Evolutionary conservation across 2,797 vertebrate species (phyloP), one percentile per base, ranked within the genome.

Genomic region (Manis pentadactyla): DNA sequence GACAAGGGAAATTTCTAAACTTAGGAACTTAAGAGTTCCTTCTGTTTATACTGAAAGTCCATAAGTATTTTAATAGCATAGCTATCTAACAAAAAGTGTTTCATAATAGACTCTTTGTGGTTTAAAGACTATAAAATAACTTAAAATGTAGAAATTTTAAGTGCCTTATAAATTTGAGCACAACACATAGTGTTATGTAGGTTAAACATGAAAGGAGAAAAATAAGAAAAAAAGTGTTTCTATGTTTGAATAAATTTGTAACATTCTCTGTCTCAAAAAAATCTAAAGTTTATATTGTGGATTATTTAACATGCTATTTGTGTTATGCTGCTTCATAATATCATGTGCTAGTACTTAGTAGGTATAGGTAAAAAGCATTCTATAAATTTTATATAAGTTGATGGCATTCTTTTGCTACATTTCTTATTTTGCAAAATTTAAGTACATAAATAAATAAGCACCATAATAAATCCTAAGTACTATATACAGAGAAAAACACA

Each of bases 351-450:
- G 27, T 14, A 8, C 91, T 97, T 96, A 57, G 25, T 61, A 55
- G 19, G 42, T 81, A 29, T 57, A 51, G 34, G 19, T 95, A 86
- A 90, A 46, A 96, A 94, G 31, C 49, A 0, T 94, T 96, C 93
- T 66, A 89, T 42, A 94, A 64, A 94, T 95, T 53, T 59, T 77
- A 55, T 71, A 78, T 1, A 94, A 15, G 64, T n/a, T 93, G 66
- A 95, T 83, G 46, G 64, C 7, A 90, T 88, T 91, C 8, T 42
- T 15, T 12, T 3, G 4, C 10, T 87, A 31, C 88, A 95, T 88
- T 98, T 97, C 66, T 92, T 31, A 88, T 87, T 19, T 98, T 97
- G 10, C 11, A 92, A 96, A 66, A 85, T n/a, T 34, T 25, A 66
- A 29, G 6, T 49, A 37, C 23, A 86, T 51, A 83, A 90, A 83